These are phyloP conservation scores for Saxicola maurus DNA, from an alignment of 2,797 vertebrate species.

Conservation along the genomic window DNA sequence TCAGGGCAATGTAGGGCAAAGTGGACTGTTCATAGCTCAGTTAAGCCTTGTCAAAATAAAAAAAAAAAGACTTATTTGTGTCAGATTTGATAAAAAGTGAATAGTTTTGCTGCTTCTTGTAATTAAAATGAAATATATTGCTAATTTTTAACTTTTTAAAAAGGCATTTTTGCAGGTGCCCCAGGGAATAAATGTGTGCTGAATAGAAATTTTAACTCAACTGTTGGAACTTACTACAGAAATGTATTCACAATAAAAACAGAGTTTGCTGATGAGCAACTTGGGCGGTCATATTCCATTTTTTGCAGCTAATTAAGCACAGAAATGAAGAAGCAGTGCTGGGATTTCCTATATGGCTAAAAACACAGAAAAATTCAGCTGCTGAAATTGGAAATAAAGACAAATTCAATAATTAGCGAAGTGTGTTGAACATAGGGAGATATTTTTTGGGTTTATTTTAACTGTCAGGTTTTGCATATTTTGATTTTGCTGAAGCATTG, in stretches of 20 bases:
- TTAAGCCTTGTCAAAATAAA: background rate
- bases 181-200: background rate
- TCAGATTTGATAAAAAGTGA: background rate
- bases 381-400: background rate
- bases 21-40: background rate
- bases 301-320: background rate
- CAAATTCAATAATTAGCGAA: background rate
- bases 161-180: background rate
- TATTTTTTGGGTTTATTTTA: rapidly evolving
- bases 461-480: background rate
- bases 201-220: background rate
- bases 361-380: background rate
- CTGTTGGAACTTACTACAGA: background rate
- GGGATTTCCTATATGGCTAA: background rate
- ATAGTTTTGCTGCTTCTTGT: background rate
- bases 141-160: background rate
- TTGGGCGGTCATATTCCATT: background rate
- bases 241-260: background rate
- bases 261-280: background rate
- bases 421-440: background rate
- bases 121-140: background rate
- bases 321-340: background rate
- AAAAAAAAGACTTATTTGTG: background rate
- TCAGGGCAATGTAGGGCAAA: background rate
- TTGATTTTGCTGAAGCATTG: background rate